Evolutionary conservation across 2,888 invertebrate species (phyloP), one percentile per base, ranked within the genome.

Genomic region (Cataglyphis altisquamis): DNA sequence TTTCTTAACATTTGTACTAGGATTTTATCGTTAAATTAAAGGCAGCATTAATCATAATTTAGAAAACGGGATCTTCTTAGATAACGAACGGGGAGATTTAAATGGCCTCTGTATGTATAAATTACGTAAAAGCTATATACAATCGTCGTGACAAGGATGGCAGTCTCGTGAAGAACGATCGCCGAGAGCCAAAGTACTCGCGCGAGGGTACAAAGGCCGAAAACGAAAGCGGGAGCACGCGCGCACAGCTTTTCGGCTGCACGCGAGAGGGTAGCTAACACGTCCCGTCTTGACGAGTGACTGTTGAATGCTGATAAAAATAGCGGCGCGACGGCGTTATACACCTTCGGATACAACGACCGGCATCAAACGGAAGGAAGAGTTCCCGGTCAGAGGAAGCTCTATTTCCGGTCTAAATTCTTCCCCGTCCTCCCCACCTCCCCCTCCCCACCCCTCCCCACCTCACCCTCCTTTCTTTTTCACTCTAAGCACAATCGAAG

Each of bases 341-440:
- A 84, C 67, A 78, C 84, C 86, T 86, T 86, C 83, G 84, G 84
- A 84, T 83, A 86, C 87, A 87, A 86, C 87, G 83, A 88, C 86
- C 83, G 82, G 78, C 83, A 78, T 86, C 86, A 68, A 73, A 57
- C 66, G 67, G 72, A 70, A 70, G 82, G 73, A 63, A 66, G 67
- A 70, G 82, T 36, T 55, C 36, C 8, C 18, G 73, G 52, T 41
- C 52, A 39, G 85, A 89, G 92, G 91, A 92, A 92, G 89, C 91
- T 91, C 91, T 91, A 91, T 92, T 92, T 92, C 92, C 92, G 92
- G 90, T 91, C 84, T 82, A 62, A 63, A 88, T 87, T 74, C 84
- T 32, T 63, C 78, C 84, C 9, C 36, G 1, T n/a, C 48, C 18
- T 9, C 10, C 0, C 12, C 25, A 0, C 1, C 25, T 1, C 25